These are phyloP conservation scores for Heteronetta atricapilla DNA, from an alignment of 2,113 vertebrate species.

Conservation along the genomic window DNA sequence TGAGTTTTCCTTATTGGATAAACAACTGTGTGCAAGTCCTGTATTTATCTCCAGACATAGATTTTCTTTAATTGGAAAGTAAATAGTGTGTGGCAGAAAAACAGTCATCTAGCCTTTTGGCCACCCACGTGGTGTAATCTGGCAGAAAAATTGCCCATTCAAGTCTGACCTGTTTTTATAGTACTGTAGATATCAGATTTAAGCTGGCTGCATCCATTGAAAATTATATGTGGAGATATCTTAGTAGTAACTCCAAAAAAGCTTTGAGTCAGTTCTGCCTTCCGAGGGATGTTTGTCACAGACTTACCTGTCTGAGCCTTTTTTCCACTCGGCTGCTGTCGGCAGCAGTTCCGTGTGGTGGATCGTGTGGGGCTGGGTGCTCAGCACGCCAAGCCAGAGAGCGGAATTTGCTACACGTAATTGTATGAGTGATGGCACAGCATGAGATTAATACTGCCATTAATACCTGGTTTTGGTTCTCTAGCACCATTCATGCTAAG, in stretches of 20 bases:
- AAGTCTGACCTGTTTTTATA: conserved; percentile 12
- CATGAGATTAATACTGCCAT: background rate
- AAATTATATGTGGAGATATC: background rate
- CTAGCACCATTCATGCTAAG: background rate
- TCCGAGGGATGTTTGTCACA: background rate
- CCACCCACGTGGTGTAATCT: conserved; percentile 51
- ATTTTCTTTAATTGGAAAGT: conserved; percentile 60
- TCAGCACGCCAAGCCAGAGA: background rate
- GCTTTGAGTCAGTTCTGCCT: background rate
- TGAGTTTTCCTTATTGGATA: conserved; percentile 33
- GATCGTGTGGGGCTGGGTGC: background rate
- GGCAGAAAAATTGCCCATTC: conserved; percentile 13
- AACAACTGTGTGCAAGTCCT: conserved; percentile 36
- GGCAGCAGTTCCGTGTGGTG: background rate
- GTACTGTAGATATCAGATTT: background rate
- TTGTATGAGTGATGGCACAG: background rate
- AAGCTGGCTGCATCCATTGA: background rate
- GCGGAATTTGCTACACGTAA: background rate
- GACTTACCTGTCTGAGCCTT: background rate
- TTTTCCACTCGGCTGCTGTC: background rate
- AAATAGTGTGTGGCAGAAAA: conserved; percentile 57
- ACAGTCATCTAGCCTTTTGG: conserved; percentile 11
- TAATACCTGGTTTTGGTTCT: background rate
- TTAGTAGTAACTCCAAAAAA: background rate
- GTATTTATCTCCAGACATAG: conserved; percentile 31